phyloP scores from a whole-genome alignment of 1,140 invertebrate genomes.

The Drosophila bocki region DNA sequence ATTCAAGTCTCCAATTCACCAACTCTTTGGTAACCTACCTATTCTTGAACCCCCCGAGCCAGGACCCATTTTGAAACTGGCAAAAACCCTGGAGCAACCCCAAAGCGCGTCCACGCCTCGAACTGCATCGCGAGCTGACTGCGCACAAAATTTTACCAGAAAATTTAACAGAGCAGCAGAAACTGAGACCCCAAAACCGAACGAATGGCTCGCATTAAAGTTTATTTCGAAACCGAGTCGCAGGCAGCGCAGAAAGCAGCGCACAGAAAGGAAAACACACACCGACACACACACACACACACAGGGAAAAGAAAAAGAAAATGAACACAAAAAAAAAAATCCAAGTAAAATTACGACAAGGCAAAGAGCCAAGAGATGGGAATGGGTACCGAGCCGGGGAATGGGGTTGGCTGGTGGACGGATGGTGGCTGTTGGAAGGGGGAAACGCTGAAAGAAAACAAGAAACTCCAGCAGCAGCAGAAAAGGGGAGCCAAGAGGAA shows the following conservation, averaged over 20 bases:
- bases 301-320: conserved; percentile 49
- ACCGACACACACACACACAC: conserved; percentile 37
- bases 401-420: conserved; percentile 15
- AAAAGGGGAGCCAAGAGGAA: not conserved
- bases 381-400: conserved; percentile 15
- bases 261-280: conserved; percentile 60
- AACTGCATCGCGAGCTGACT: conserved; percentile 66
- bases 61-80: not conserved
- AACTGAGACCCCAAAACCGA: conserved; percentile 68
- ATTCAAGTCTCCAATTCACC: not conserved
- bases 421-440: conserved; percentile 8
- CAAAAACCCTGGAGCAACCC: conserved; percentile 20
- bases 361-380: conserved; percentile 47
- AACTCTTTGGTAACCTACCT: not conserved
- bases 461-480: conserved; percentile 70
- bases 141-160: conserved; percentile 71
- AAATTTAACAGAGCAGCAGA: conserved; percentile 81
- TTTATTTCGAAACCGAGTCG: conserved; percentile 78
- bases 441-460: conserved; percentile 72
- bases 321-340: conserved; percentile 50
- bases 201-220: conserved; percentile 79
- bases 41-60: not conserved
- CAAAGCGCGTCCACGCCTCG: conserved; percentile 29
- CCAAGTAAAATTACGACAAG: conserved; percentile 82
- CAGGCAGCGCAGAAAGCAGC: conserved; percentile 63